A percentile compares a stretch with the other conserved stretches of the same genome.
phyloP scores from a whole-genome alignment of 2,113 vertebrate species.

The Leptosomus discolor region DNA sequence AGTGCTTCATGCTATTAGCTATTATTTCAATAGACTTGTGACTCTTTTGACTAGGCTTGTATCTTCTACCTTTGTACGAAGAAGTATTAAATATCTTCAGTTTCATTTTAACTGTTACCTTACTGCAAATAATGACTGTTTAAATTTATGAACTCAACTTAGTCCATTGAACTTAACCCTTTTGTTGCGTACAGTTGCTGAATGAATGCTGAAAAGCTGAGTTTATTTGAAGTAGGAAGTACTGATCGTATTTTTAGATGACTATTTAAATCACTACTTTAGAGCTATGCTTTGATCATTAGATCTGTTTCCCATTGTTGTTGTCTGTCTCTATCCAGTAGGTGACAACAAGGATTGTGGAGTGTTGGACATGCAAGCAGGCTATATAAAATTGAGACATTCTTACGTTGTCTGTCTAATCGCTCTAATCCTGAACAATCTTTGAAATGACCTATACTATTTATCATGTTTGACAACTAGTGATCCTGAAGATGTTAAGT shows the following conservation, averaged over 20 bases:
- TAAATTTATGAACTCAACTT: neutral
- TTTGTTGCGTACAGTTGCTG: neutral
- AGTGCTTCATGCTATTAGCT: neutral
- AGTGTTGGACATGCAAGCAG: neutral
- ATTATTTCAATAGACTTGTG: neutral
- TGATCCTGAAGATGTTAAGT: neutral
- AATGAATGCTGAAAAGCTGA: neutral
- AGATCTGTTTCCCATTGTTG: neutral
- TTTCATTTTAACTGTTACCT: neutral
- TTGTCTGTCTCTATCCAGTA: neutral
- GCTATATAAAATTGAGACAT: neutral
- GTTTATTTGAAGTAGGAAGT: neutral
- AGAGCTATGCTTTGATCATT: neutral
- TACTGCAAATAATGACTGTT: neutral
- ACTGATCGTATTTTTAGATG: neutral
- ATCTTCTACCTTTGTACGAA: neutral
- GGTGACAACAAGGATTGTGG: neutral
- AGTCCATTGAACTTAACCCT: neutral
- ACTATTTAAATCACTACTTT: neutral
- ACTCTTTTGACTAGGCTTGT: neutral
- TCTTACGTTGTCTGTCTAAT: neutral
- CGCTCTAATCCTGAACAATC: neutral
- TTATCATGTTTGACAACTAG: neutral
- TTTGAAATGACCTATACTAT: neutral
- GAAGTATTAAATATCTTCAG: neutral